phyloP scores from a whole-genome alignment of 2,797 vertebrate species.

The Hippocampus kuda region DNA sequence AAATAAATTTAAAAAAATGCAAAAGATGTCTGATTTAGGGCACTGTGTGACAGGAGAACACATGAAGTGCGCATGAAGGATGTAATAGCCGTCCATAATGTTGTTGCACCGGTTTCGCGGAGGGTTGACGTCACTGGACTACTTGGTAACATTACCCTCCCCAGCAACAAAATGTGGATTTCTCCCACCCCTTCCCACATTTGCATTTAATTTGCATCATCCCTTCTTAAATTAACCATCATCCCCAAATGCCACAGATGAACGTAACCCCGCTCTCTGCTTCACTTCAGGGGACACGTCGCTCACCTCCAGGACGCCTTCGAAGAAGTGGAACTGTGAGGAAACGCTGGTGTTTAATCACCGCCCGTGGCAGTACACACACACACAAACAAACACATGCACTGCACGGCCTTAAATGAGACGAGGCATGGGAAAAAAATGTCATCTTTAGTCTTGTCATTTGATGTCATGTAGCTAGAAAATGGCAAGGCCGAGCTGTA shows the following conservation, averaged over 20 bases:
- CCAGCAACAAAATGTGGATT: background rate
- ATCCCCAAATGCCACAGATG: background rate
- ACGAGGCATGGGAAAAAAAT: background rate
- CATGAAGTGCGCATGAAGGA: no score
- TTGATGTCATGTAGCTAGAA: background rate
- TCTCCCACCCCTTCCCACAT: background rate
- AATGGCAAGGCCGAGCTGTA: background rate
- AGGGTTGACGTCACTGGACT: no score
- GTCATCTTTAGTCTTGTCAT: background rate
- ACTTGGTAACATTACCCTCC: background rate
- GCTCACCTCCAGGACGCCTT: conserved; percentile 66
- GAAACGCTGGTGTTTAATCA: conserved; percentile 11
- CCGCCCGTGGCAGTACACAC: background rate
- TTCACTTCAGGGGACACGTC: conserved; percentile 58
- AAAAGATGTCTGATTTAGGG: no score
- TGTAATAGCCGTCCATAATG: no score
- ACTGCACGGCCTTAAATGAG: background rate
- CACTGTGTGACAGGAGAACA: no score
- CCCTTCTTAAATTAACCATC: background rate
- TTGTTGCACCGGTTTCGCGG: background rate
- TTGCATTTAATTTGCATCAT: background rate
- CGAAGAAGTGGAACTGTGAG: conserved; percentile 69
- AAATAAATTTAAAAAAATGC: no score
- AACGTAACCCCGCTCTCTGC: conserved; percentile 18
- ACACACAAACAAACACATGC: background rate